Evolutionary conservation across 2,113 vertebrate genomes (phyloP), one percentile per base, ranked within the genome.

Genomic region (Corythornis cristatus): DNA sequence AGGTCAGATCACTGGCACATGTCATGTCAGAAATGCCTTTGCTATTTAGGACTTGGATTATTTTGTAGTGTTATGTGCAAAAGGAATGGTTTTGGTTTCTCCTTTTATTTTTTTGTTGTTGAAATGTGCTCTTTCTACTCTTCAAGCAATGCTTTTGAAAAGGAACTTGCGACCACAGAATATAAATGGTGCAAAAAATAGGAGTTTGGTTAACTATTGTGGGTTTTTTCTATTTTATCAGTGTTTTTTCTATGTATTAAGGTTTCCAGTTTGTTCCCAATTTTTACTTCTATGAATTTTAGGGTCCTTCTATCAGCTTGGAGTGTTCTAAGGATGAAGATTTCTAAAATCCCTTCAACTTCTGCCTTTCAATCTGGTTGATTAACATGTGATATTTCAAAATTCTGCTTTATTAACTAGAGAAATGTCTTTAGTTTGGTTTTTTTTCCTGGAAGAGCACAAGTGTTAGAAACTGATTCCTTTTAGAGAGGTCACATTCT

Each of bases 211-310:
- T 35, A 35, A 35, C 35, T 35, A 35, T 35, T 35, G 21, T 29
- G 48, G 18, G 5, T 77, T 66, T 58, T 35, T 25, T 35, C 6
- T 21, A 2, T 33, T 83, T 56, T 74, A 8, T 64, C 11, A 10
- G n/a, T 58, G 3, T 4, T 50, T 76, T 74, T 73, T 14, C 25
- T 19, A 5, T 42, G 28, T 73, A 9, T 61, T 51, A 53, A 28
- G 8, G 9, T 66, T 80, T 46, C 22, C 7, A 33, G 17, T 26
- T 64, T 20, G 46, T n/a, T 66, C 12, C 2, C 1, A 15, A 0
- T 29, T 45, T 86, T 77, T 67, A 33, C n/a, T 7, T 86, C 33
- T 5, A 2, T 68, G 15, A 67, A 46, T 18, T 67, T 50, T 60
- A 46, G 19, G 35, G 5, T 42, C 20, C 33, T 68, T 45, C 67